phyloP scores from a whole-genome alignment of 2,113 vertebrate genomes.

The Psephotus haematonotus region DNA sequence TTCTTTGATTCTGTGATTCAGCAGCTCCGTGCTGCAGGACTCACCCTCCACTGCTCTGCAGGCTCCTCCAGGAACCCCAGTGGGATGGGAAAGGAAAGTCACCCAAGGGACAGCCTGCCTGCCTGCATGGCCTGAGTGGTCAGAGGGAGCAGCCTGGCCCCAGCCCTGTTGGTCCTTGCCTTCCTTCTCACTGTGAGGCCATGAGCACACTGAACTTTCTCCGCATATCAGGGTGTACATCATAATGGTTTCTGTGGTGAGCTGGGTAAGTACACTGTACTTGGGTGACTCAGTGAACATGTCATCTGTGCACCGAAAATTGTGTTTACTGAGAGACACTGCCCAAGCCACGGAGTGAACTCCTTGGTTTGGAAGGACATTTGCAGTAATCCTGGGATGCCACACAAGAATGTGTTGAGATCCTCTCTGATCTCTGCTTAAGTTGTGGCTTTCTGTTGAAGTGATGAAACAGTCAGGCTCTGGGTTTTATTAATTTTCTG shows the following conservation, averaged over 20 bases:
- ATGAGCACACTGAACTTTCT: rapidly evolving
- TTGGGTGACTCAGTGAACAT: neutral
- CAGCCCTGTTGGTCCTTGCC: neutral
- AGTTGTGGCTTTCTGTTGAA: conserved; percentile 7
- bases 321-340: neutral
- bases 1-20: neutral
- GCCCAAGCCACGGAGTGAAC: neutral
- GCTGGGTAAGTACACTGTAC: rapidly evolving
- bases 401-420: neutral
- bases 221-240: neutral
- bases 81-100: neutral
- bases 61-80: neutral
- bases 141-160: neutral
- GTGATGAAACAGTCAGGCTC: neutral
- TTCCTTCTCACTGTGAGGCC: rapidly evolving
- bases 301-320: neutral
- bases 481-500: conserved; percentile 22
- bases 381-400: neutral
- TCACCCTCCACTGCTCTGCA: neutral
- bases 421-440: neutral
- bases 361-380: neutral
- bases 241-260: neutral
- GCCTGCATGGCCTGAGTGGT: neutral
- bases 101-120: neutral
- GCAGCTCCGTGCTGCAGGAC: neutral